Base-by-base conservation (phyloP, 2,888 invertebrate genomes). In the Apocheima hispidaria region DNA sequence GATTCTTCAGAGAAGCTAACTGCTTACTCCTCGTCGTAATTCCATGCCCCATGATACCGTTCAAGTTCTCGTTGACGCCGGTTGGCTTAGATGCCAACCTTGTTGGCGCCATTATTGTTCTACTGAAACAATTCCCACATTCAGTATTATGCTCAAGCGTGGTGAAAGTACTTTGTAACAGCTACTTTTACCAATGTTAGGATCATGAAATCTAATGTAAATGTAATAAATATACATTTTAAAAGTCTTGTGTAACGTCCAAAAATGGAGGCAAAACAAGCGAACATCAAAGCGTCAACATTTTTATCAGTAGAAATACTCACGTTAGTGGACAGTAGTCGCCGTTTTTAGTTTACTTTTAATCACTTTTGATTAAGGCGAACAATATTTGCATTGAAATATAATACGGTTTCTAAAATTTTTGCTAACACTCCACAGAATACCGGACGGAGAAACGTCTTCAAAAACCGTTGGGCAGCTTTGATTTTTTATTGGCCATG, bases 21-120 rank as follows among this genome's bases (percentile, higher is more conserved):
- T 93, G 94, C 85, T 94, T 94, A 87, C 94, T 95, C 82, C 95
- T 93, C 64, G 95, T 95, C 74, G 93, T 93, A 51, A 94, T 93
- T 26, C 95, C 90, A 77, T 93, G 92, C 70, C 85, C 87, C 65
- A 92, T 73, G 49, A 93, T 82, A 68, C 90, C 90, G 70, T 88
- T 87, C 65, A 86, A 70, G 83, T 88, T 93, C 72, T 90, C 90
- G 71, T 87, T 90, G 74, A 82, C 84, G 79, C 86, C 86, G 80
- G 92, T 89, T 60, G 93, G 87, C 74, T 90, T 90, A 70, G 91
- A 92, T 78, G 93, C 84, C 88, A 93, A 86, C 88, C 94, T 93
- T 60, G 94, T 92, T 82, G 95, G 95, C 84, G 95, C 95, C 95
- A 95, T 95, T 86, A 72, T 81, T 66, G 69, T 70, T 66, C 63